Evolutionary conservation across 2,888 invertebrate species (phyloP).

Genomic region (Spodoptera littoralis): DNA sequence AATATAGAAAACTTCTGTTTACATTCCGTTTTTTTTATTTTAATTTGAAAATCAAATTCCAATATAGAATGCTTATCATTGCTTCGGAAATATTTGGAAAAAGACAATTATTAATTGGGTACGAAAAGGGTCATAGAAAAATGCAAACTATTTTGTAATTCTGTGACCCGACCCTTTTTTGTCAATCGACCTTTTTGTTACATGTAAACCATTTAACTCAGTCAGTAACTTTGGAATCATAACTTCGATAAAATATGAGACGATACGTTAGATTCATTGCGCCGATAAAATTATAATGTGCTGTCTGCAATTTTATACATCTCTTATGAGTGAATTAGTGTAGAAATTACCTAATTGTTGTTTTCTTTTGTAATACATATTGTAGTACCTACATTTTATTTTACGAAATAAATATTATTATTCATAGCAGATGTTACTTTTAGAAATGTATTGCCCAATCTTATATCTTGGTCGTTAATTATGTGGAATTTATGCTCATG

Average conservation of each 20-base stretch:
- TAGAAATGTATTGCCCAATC: too few species aligned
- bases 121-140: neutral
- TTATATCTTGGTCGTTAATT: too few species aligned
- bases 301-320: slow-evolving; percentile 5
- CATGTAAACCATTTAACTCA: slow-evolving; percentile 18
- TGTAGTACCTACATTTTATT: too few species aligned
- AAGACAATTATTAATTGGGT: neutral
- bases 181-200: slow-evolving; percentile 3
- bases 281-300: slow-evolving; percentile 31
- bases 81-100: slow-evolving; percentile 1
- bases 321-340: slow-evolving; percentile 5
- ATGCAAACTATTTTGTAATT: slow-evolving; percentile 11
- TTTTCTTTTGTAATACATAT: too few species aligned
- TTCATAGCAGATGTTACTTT: too few species aligned
- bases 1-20: too few species aligned
- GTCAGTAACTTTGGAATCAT: slow-evolving; percentile 32
- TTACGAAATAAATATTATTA: too few species aligned
- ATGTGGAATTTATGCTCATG: too few species aligned
- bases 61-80: too few species aligned
- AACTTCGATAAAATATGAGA: slow-evolving; percentile 36
- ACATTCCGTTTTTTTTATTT: too few species aligned
- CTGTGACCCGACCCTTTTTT: neutral
- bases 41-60: neutral
- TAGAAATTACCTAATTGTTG: neutral
- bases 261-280: slow-evolving; percentile 32